Evolutionary conservation across 2,797 vertebrate genomes (phyloP).

Genomic region (Petrocephalus schoutedeni): DNA sequence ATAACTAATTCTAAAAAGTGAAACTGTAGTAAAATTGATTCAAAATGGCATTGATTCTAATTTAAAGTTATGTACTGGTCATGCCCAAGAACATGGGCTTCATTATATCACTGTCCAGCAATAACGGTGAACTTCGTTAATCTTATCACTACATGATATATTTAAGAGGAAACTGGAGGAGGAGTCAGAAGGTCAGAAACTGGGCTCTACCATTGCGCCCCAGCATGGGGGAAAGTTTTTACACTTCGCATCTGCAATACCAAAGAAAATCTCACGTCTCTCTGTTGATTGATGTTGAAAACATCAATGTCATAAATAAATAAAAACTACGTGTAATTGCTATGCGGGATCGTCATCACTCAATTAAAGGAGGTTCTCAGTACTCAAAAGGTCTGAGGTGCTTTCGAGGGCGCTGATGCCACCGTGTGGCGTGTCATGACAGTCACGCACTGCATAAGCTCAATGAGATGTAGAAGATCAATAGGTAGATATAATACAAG

Average conservation of each 20-base stretch:
- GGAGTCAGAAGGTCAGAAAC: neutral
- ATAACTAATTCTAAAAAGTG: neutral
- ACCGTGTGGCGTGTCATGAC: neutral
- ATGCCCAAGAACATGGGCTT: neutral
- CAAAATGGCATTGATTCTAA: neutral
- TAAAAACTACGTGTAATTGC: neutral
- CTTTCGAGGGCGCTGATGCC: neutral
- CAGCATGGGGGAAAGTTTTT: neutral
- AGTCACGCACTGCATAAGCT: neutral
- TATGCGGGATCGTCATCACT: neutral
- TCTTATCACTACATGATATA: neutral
- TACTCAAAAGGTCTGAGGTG: neutral
- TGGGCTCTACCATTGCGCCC: neutral
- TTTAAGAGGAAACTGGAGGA: neutral
- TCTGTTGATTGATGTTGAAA: neutral
- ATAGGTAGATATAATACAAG: neutral
- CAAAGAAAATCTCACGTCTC: neutral
- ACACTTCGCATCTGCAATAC: neutral
- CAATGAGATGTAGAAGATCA: neutral
- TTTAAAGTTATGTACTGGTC: neutral
- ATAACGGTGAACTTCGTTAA: neutral
- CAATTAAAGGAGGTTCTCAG: neutral
- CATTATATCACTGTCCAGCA: neutral
- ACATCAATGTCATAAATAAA: neutral
- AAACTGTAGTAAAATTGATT: neutral